phyloP scores from a whole-genome alignment of 2,888 invertebrate species.

The Drosophila fungiperda region DNA sequence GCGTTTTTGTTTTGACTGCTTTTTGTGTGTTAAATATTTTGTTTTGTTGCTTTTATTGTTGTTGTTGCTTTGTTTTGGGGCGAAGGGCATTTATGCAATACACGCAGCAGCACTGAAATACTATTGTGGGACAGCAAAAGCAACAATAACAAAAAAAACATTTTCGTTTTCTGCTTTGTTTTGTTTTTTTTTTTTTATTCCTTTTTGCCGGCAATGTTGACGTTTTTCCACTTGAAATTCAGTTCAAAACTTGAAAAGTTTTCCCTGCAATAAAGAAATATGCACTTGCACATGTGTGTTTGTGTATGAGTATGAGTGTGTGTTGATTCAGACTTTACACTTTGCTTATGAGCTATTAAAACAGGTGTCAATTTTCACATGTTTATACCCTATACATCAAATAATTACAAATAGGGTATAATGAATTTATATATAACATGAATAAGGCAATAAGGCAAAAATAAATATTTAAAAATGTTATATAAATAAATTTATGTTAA shows the following conservation, averaged over 20 bases:
- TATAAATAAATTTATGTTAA: neutral
- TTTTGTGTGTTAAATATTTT: constrained; percentile 21
- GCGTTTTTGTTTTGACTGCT: constrained; percentile 33
- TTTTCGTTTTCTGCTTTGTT: constrained; percentile 1
- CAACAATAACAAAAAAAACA: constrained; percentile 7
- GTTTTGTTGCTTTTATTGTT: constrained; percentile 4
- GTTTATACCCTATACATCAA: neutral
- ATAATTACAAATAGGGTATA: neutral
- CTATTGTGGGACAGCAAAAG: constrained; percentile 47
- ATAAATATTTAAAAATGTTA: neutral
- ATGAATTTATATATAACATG: neutral
- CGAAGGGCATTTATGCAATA: constrained; percentile 55
- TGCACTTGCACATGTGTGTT: neutral
- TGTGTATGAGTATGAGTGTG: constrained; percentile 11
- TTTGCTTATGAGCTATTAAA: constrained; percentile 21
- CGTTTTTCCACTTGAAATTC: constrained; percentile 17
- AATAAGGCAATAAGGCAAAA: neutral
- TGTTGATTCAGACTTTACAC: constrained; percentile 17
- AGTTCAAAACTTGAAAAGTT: constrained; percentile 28
- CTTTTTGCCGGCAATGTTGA: constrained; percentile 37
- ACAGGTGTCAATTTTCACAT: constrained; percentile 31
- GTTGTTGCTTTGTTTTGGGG: constrained; percentile 8
- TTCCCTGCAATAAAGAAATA: constrained; percentile 7
- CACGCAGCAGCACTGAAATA: constrained; percentile 39
- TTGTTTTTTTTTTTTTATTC: constrained; percentile 3